These are phyloP conservation scores for Anaspis maculata DNA, from an alignment of 2,888 invertebrate species.

Conservation along the genomic window DNA sequence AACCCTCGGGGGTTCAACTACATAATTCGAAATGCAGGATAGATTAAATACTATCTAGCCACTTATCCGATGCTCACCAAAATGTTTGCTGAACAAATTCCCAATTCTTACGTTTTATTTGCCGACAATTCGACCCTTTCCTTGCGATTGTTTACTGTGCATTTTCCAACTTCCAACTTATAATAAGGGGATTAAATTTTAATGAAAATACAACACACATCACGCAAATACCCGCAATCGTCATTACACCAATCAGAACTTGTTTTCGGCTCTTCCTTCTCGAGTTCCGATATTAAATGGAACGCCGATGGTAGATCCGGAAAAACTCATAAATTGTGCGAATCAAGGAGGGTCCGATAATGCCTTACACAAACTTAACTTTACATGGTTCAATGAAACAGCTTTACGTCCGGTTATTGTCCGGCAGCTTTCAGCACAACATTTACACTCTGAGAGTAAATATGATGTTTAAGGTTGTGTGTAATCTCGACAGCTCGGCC, in stretches of 20 bases:
- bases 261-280: too few relatives aligned
- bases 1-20: slow-evolving; percentile 14
- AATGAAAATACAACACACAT: slow-evolving; percentile 14
- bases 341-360: slow-evolving; percentile 9
- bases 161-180: slow-evolving; percentile 3
- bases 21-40: slow-evolving; percentile 17
- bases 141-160: slow-evolving; percentile 1
- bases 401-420: too few relatives aligned
- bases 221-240: slow-evolving; percentile 8
- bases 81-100: slow-evolving; percentile 12
- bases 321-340: slow-evolving; percentile 11
- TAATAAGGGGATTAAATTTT: slow-evolving; percentile 14
- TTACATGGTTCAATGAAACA: slow-evolving; percentile 10
- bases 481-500: too few relatives aligned
- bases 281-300: too few relatives aligned
- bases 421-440: too few relatives aligned
- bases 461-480: too few relatives aligned
- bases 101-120: slow-evolving; percentile 10
- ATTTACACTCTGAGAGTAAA: too few relatives aligned
- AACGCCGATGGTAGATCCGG: too few relatives aligned
- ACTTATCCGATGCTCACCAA: slow-evolving; percentile 10
- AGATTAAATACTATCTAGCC: slow-evolving; percentile 16
- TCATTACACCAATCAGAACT: too few relatives aligned
- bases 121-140: slow-evolving; percentile 7
- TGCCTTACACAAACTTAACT: slow-evolving; percentile 13